A percentile compares a stretch with the other conserved stretches of the same genome.
Conservation (phyloP, 2,113 vertebrate genomes). For the Hypocryptadius cinnamomeus region DNA sequence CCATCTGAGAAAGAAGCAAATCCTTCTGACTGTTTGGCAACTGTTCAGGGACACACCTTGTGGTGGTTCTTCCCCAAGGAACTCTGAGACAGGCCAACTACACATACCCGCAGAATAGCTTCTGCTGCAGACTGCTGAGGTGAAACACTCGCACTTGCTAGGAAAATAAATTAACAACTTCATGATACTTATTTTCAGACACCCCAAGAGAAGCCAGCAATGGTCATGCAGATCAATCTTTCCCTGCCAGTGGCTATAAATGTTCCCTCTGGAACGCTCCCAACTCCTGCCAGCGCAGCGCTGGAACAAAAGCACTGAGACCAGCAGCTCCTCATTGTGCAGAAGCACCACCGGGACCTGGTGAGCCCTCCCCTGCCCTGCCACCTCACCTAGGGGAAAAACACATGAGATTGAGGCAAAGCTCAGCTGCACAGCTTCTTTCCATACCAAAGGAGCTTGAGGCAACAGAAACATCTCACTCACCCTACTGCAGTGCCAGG, state of each 20-base stretch:
- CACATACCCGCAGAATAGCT: neutral
- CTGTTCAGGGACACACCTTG: neutral
- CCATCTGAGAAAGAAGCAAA: neutral
- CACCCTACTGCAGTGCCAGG: neutral
- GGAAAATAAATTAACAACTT: neutral
- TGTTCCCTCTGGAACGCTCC: neutral
- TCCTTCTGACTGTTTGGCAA: neutral
- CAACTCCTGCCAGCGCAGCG: neutral
- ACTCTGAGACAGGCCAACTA: neutral
- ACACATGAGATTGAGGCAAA: neutral
- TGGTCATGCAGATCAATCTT: neutral
- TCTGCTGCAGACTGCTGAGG: neutral
- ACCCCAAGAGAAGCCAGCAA: neutral
- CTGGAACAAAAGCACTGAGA: fast-evolving
- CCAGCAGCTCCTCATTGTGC: neutral
- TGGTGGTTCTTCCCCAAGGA: neutral
- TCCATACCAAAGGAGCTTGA: fast-evolving
- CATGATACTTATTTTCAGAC: neutral
- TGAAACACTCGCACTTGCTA: neutral
- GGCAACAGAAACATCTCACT: neutral
- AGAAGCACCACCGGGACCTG: neutral
- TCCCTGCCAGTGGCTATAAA: neutral
- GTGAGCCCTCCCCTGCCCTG: neutral
- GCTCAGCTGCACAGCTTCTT: neutral
- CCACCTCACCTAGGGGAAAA: neutral